Base-by-base conservation (phyloP, 2,888 invertebrate genomes). In the Dioctria linearis region DNA sequence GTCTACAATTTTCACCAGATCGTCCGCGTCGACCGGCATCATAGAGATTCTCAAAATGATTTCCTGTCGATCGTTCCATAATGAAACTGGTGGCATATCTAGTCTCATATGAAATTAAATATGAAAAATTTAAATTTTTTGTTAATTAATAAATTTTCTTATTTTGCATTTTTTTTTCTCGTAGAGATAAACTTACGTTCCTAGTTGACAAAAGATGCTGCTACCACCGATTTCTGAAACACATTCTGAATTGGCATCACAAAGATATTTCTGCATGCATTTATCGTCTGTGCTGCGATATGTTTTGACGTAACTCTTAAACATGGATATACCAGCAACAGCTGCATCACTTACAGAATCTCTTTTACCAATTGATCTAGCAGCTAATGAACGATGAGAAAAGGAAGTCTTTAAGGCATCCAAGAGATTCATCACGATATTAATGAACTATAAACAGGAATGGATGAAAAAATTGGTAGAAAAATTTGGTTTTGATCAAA, bases 381-480 rank as follows among this genome's bases (percentile, higher is more conserved):
- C 96, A 9, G 94, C 91, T 85, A 96, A 89, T 25, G 96, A 96
- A 85, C 97, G 93, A 89, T 97, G 96, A 46, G 96, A 96, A 91
- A 97, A 96, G 54, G 96, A 96, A 43, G 96, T 96, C 90, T 96
- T 96, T 87, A 97, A 90, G 80, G 97, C 96, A 86, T 97, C 97
- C 90, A 97, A 90, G 65, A 97, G 93, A 88, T 96, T 96, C 87
- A 96, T 94, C 79, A 96, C 95, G 90, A 97, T 95, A 91, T 95
- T 95, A 90, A 97, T 95, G 90, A 97, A 95, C 96, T 97, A 91
- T 2, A 25, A 25, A 25, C 85, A 86, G 84, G 86, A 83, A 86
- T 86, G 84, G 86, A 83, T 86, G 86, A 87, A 87, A 88, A 87
- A 84, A 87, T 88, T 90, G 46, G 37, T 57, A 79, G 11, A 39